Percentiles rank a stretch among this genome's conserved stretches.
phyloP scores from a whole-genome alignment of 2,888 invertebrate genomes.

The Ceratothoa steindachneri region DNA sequence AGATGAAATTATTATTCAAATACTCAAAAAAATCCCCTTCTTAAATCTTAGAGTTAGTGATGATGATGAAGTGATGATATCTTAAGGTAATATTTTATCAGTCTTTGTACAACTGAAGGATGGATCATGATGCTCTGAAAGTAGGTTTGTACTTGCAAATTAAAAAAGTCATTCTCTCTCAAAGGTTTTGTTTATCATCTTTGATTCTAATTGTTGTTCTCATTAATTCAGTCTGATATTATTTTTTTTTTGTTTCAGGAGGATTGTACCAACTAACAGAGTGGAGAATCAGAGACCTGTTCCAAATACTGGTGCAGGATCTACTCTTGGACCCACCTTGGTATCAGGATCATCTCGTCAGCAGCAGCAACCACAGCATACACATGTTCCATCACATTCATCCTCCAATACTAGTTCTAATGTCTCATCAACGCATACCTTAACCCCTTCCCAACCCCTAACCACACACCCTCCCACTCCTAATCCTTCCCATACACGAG shows the following conservation, averaged over 20 bases:
- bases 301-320: constrained; percentile 27
- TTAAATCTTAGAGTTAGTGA: too few species aligned
- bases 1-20: too few species aligned
- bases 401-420: constrained; percentile 17
- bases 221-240: too few species aligned
- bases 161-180: too few species aligned
- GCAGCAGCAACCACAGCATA: constrained; percentile 17
- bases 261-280: constrained; percentile 30
- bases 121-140: too few species aligned
- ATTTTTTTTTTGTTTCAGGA: constrained; percentile 20
- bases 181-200: too few species aligned
- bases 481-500: constrained; percentile 21
- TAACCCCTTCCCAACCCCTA: constrained; percentile 20
- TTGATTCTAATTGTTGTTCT: too few species aligned
- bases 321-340: constrained; percentile 32
- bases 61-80: too few species aligned
- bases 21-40: too few species aligned
- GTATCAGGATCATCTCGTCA: constrained; percentile 27
- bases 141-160: too few species aligned
- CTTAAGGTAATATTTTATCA: too few species aligned
- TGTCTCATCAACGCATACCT: constrained; percentile 12
- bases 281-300: constrained; percentile 28
- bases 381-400: constrained; percentile 20
- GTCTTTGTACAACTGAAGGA: too few species aligned
- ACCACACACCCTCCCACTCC: constrained; percentile 18